A percentile compares a stretch with the other conserved stretches of the same genome.
Evolutionary conservation across 1,140 invertebrate species (phyloP).

Genomic region (Cataglyphis hispanica): DNA sequence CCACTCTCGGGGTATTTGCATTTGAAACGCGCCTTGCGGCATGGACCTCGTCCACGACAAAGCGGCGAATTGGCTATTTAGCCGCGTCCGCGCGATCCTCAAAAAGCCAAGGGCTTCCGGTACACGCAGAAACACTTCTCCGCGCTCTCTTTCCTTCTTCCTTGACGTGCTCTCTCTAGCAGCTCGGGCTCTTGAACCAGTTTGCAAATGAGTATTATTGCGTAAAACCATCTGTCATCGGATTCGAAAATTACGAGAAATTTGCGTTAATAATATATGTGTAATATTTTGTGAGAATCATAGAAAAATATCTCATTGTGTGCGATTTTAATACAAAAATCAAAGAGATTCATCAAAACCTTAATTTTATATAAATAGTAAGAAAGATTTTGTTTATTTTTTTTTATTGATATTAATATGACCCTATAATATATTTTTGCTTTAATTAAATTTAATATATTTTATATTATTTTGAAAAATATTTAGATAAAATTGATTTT

Average conservation of each 20-base stretch:
- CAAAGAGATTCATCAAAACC: too few species aligned
- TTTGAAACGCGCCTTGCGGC: constrained; percentile 59
- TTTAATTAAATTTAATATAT: not conserved
- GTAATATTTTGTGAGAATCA: not conserved
- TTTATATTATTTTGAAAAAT: not conserved
- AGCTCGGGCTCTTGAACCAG: not conserved
- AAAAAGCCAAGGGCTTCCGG: constrained; percentile 44
- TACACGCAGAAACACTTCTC: constrained; percentile 8
- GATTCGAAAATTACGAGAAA: not conserved
- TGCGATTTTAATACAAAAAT: not conserved
- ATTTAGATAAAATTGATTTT: not conserved
- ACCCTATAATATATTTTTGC: not conserved
- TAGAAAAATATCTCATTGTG: not conserved
- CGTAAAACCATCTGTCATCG: not conserved
- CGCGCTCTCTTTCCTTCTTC: not conserved
- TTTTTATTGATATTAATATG: not conserved
- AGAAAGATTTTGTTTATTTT: not conserved
- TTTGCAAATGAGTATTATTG: constrained; percentile 20
- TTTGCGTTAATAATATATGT: not conserved
- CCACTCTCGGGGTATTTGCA: constrained; percentile 48
- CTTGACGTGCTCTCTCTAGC: not conserved
- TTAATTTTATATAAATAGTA: not conserved
- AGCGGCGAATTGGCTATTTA: constrained; percentile 66
- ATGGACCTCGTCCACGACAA: constrained; percentile 56
- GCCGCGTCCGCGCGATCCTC: constrained; percentile 16